Conservation (phyloP, 2,888 invertebrate genomes). For the Lepidocyrtoides sp. region DNA sequence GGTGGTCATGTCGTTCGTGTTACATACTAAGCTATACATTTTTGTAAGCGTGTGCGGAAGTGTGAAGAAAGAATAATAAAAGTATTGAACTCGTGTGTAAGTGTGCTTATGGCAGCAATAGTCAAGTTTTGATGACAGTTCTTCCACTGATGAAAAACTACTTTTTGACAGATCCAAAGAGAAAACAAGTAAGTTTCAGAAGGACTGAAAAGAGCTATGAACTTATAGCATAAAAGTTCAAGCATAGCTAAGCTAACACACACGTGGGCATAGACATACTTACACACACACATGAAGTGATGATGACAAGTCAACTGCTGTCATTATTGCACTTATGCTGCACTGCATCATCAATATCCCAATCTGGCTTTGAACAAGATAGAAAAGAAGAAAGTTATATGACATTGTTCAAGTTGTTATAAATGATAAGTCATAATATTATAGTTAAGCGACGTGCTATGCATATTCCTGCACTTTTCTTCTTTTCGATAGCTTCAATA, state of each 20-base stretch:
- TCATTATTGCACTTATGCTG: constrained; percentile 14
- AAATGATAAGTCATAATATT: not conserved
- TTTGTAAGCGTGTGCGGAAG: not conserved
- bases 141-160: constrained; percentile 27
- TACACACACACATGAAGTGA: constrained; percentile 1
- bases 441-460: not conserved
- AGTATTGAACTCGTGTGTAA: too few relatives aligned
- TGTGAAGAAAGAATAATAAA: not conserved
- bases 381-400: not conserved
- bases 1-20: too few relatives aligned
- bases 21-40: not conserved
- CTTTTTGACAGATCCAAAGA: constrained; percentile 30
- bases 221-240: too few relatives aligned
- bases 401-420: not conserved
- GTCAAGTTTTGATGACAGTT: constrained; percentile 5
- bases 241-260: not conserved
- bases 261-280: too few relatives aligned
- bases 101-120: constrained; percentile 37
- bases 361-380: not conserved
- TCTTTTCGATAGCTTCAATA: not conserved
- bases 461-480: too few relatives aligned
- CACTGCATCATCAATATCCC: constrained; percentile 4
- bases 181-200: constrained; percentile 1
- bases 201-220: too few relatives aligned
- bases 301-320: constrained; percentile 60